These are phyloP conservation scores for Paragorgia papillata DNA, from an alignment of 92 coral and sea anemone genomes.

Conservation along the genomic window DNA sequence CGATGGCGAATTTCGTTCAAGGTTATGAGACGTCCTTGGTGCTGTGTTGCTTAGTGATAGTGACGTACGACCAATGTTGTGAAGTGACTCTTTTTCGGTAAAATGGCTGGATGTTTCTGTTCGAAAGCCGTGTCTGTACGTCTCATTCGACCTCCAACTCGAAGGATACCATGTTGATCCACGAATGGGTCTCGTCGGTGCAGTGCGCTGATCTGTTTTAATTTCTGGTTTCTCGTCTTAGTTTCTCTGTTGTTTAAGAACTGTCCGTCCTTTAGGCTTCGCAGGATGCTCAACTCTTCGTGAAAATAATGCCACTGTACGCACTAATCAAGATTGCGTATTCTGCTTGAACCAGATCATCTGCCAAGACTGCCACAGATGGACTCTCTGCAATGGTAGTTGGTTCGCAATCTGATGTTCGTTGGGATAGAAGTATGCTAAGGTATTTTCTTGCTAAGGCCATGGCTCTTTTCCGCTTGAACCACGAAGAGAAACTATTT, in stretches of 20 bases:
- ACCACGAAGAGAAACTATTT: slow-evolving; percentile 7
- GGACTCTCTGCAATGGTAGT: too few relatives aligned
- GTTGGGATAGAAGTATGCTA: not conserved
- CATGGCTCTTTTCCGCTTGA: not conserved
- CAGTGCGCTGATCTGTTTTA: slow-evolving; percentile 33
- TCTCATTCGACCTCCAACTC: slow-evolving; percentile 40
- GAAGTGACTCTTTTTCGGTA: slow-evolving; percentile 7
- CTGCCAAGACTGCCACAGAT: too few relatives aligned
- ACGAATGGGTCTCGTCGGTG: slow-evolving; percentile 43
- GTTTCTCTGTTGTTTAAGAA: not conserved
- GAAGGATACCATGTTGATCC: slow-evolving; percentile 24
- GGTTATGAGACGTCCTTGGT: slow-evolving; percentile 14
- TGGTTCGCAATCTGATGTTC: too few relatives aligned
- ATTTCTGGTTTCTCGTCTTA: slow-evolving; percentile 25
- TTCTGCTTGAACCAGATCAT: too few relatives aligned
- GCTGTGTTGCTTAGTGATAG: slow-evolving; percentile 1
- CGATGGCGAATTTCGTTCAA: slow-evolving; percentile 17
- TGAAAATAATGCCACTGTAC: slow-evolving; percentile 42
- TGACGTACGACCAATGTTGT: slow-evolving; percentile 7
- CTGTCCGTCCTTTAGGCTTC: not conserved
- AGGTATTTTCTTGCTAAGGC: not conserved
- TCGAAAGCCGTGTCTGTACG: slow-evolving; percentile 16
- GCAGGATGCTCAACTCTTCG: slow-evolving; percentile 33
- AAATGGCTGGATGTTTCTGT: slow-evolving; percentile 23
- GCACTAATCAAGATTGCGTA: slow-evolving; percentile 22